These are phyloP conservation scores for Neodon shergylaensis DNA, from an alignment of 2,113 vertebrate species.

Conservation along the genomic window DNA sequence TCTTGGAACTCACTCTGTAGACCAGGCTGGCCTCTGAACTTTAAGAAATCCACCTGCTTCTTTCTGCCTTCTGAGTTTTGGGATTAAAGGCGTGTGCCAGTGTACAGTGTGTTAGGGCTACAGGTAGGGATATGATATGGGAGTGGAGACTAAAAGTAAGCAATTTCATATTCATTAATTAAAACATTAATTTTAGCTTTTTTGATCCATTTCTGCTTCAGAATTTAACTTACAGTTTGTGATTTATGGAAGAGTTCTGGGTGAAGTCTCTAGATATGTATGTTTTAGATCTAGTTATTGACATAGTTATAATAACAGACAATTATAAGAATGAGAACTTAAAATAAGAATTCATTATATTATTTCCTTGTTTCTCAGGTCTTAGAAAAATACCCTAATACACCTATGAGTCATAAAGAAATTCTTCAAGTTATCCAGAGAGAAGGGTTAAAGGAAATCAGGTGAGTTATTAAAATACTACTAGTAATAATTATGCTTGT, in stretches of 20 bases:
- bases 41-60: background rate
- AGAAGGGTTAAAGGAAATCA: slow-evolving; percentile 98
- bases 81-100: background rate
- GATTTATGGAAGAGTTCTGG: slow-evolving; percentile 21
- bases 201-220: slow-evolving; percentile 45
- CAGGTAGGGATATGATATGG: background rate
- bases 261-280: slow-evolving; percentile 23
- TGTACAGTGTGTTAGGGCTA: background rate
- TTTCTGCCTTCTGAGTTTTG: background rate
- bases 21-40: no score
- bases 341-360: slow-evolving; percentile 67
- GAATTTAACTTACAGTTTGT: slow-evolving; percentile 33
- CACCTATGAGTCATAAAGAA: slow-evolving; percentile 99
- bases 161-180: slow-evolving; percentile 18
- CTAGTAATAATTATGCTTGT: slow-evolving; percentile 39
- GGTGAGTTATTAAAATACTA: slow-evolving; percentile 86
- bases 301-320: slow-evolving; percentile 11
- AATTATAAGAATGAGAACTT: slow-evolving; percentile 45
- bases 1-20: background rate
- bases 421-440: slow-evolving; percentile 99
- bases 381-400: slow-evolving; percentile 98
- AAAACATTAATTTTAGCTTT: background rate
- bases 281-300: slow-evolving; percentile 50
- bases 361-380: slow-evolving; percentile 87
- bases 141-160: background rate